Base-by-base conservation (phyloP, 2,888 invertebrate genomes). In the Alviniconcha strummeri region DNA sequence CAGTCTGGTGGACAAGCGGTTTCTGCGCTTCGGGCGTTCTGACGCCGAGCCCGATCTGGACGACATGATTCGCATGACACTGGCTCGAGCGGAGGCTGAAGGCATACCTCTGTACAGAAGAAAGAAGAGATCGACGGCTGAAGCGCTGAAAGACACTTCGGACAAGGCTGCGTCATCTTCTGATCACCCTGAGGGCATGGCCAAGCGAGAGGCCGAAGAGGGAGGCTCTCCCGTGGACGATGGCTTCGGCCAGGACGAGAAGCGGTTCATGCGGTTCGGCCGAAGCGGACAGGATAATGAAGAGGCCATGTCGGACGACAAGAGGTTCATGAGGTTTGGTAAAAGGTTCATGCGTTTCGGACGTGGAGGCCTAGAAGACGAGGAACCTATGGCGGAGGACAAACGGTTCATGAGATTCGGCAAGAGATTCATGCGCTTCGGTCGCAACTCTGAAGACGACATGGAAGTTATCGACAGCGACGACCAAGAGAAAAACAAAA, bases 391-490 rank as follows among this genome's bases (percentile, higher is more conserved):
- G 64, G 4, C 57, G 15, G 64, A 60, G 15, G 89, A 89, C 85
- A 90, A 90, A 87, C 74, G 89, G 80, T 90, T 90, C 85, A 90
- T 90, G 89, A 84, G 90, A 79, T 90, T 90, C 84, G 90, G 90
- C 36, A 91, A 91, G 84, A 80, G 91, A 5, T 91, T 90, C 82
- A 90, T 91, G 90, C 84, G 91, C 80, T 90, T 91, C 85, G 91
- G 90, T 2, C 88, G 89, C 82, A 36, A 36, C 36, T 36, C 36
- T 36, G 36, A 36, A 36, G 81, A 85, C 55, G 78, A 78, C 4
- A 86, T 84, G 36, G 83, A 84, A 36, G 36, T 36, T 36, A 3
- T 36, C 36, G 36, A 36, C 36, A 36, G 55, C 76, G 76, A 77
- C 19, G 57, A 56, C 60, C 64, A 55, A 79, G 75, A 78, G 13